A percentile compares a stretch with the other conserved stretches of the same genome.
Evolutionary conservation across 1,140 invertebrate genomes (phyloP).

Genomic region (Olivierus martensii): DNA sequence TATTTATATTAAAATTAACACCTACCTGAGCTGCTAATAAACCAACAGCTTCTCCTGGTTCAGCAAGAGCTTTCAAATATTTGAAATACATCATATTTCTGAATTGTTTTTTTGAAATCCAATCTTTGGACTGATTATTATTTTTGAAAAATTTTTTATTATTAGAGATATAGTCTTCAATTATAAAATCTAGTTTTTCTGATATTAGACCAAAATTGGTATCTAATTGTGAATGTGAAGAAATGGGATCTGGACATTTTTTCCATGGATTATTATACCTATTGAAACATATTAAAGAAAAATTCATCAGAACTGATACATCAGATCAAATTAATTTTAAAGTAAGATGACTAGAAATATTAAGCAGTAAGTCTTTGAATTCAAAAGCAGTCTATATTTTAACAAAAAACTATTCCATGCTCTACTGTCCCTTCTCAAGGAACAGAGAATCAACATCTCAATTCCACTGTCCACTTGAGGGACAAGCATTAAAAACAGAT

Average conservation of each 20-base stretch:
- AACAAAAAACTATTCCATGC: no score
- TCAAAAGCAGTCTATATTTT: no score
- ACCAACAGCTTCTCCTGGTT: slow-evolving; percentile 92
- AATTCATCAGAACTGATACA: no score
- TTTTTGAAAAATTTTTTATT: not conserved
- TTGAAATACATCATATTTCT: slow-evolving; percentile 60
- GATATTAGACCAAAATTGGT: slow-evolving; percentile 55
- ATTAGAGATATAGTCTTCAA: slow-evolving; percentile 43
- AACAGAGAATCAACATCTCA: no score
- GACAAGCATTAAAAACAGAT: no score
- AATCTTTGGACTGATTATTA: not conserved
- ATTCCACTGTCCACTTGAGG: no score
- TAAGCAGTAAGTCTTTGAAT: no score
- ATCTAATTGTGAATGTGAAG: slow-evolving; percentile 50
- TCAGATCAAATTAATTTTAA: no score
- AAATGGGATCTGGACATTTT: slow-evolving; percentile 47
- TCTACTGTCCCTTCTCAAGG: no score
- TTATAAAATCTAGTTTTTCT: slow-evolving; percentile 55
- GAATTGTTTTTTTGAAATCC: slow-evolving; percentile 30
- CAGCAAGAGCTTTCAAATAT: slow-evolving; percentile 55
- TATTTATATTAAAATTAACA: not conserved
- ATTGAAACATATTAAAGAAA: no score
- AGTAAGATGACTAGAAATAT: no score
- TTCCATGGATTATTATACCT: slow-evolving; percentile 23
- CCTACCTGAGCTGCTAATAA: slow-evolving; percentile 68